Evolutionary conservation across 2,888 invertebrate genomes (phyloP).

Genomic region (Lepidocyrtoides sp.): DNA sequence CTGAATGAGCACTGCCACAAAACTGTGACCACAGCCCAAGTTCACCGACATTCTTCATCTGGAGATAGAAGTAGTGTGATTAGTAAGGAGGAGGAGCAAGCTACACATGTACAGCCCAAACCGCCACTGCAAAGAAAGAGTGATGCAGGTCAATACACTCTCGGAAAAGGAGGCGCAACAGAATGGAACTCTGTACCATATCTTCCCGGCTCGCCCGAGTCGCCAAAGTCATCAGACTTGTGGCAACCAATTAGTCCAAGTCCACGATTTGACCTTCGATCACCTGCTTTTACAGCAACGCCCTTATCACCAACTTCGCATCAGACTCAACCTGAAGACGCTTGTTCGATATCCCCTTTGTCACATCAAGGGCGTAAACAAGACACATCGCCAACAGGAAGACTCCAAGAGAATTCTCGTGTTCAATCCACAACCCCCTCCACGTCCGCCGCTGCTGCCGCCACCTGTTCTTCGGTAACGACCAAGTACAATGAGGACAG

Average conservation of each 20-base stretch:
- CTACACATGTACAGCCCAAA: not conserved
- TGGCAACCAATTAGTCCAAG: slow-evolving; percentile 82
- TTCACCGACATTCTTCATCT: slow-evolving; percentile 80
- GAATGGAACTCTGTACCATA: slow-evolving; percentile 61
- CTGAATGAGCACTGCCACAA: slow-evolving; percentile 59
- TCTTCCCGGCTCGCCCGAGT: slow-evolving; percentile 79
- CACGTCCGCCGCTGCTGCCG: not conserved
- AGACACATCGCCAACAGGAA: not conserved
- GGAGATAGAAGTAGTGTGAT: slow-evolving; percentile 64
- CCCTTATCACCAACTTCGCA: slow-evolving; percentile 43
- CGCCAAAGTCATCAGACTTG: slow-evolving; percentile 83
- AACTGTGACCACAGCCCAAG: slow-evolving; percentile 82
- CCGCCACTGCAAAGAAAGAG: slow-evolving; percentile 51
- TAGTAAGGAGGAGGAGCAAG: slow-evolving; percentile 49
- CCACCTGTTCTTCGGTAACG: not conserved
- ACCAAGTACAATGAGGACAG: slow-evolving; percentile 54
- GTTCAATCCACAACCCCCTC: not conserved
- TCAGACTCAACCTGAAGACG: slow-evolving; percentile 45
- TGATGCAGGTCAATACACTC: slow-evolving; percentile 63
- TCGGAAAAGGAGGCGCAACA: not conserved
- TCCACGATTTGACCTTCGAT: slow-evolving; percentile 73
- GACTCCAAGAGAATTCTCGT: slow-evolving; percentile 13
- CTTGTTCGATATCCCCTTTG: slow-evolving; percentile 21
- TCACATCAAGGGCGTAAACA: slow-evolving; percentile 32
- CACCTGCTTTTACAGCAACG: slow-evolving; percentile 56